phyloP scores from a whole-genome alignment of 2,888 invertebrate genomes.

The Sphaerophoria taeniata region DNA sequence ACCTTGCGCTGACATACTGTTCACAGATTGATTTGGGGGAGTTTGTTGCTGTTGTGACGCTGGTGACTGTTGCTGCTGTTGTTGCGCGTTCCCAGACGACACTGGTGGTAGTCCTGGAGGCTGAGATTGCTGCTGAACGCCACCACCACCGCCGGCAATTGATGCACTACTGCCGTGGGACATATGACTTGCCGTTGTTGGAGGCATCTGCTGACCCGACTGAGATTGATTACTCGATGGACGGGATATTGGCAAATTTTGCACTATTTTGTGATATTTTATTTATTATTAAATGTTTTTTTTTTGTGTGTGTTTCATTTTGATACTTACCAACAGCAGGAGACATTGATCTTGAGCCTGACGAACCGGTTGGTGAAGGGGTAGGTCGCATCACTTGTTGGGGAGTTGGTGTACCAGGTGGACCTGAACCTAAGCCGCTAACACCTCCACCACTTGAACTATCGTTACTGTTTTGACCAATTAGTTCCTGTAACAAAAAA shows the following conservation, averaged over 20 bases:
- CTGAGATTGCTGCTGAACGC: conserved; percentile 79
- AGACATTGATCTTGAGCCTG: conserved; percentile 98
- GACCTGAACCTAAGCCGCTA: conserved; percentile 87
- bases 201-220: conserved; percentile 83
- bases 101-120: conserved; percentile 74
- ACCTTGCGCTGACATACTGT: conserved; percentile 81
- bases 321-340: conserved; percentile 94
- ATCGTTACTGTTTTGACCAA: conserved; percentile 93
- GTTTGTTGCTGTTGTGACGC: conserved; percentile 79
- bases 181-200: conserved; percentile 79
- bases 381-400: conserved; percentile 94
- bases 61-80: conserved; percentile 80
- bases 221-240: conserved; percentile 93
- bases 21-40: conserved; percentile 80
- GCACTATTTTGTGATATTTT: conserved; percentile 80
- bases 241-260: conserved; percentile 98
- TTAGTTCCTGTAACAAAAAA: conserved; percentile 87
- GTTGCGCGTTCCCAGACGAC: conserved; percentile 80
- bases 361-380: conserved; percentile 96
- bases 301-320: neutral
- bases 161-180: conserved; percentile 77
- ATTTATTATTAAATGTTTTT: neutral
- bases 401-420: conserved; percentile 86
- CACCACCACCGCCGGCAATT: conserved; percentile 76
- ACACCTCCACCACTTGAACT: conserved; percentile 89